Evolutionary conservation across 1,140 invertebrate genomes (phyloP), one percentile per base, ranked within the genome.

Genomic region (Drosophila punjabiensis): DNA sequence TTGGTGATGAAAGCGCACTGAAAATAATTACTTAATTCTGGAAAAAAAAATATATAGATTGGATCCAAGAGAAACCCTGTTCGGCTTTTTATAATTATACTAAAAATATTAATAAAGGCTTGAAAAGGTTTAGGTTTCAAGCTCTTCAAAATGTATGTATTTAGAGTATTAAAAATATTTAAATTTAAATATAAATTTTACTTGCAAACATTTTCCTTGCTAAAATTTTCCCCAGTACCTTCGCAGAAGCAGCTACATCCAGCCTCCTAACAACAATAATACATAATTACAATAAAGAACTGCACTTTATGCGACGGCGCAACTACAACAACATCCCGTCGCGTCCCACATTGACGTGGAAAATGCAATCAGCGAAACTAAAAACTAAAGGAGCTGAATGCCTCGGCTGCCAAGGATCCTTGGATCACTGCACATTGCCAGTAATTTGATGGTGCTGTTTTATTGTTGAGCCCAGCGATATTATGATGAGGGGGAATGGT

Each of bases 341-440:
- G 53, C 28, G 28, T 52, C 9, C 48, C 47, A 69, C 45, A 50
- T 41, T 16, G 45, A 47, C 41, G 67, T 33, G 45, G 30, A 41
- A 65, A 89, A 85, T 81, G 84, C 85, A 89, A 88, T 88, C 84
- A 88, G 70, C 66, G 65, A 60, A 66, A 77, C 77, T 61, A 55
- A 63, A 24, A 80, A 70, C 59, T 64, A 35, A 71, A 80, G 70
- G 55, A 74, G 18, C 76, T 41, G 68, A 61, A 74, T 56, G 43
- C 66, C 50, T 37, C 20, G 33, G 39, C 45, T 33, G 30, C 10
- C 37, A 71, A 62, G 70, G 30, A 61, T 73, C 67, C 18, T n/a
- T 60, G 67, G 53, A 61, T 74, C 55, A 64, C 43, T 48, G 65
- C 33, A 68, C 70, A 74, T 61, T 61, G 55, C 45, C 68, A 62